A percentile compares a stretch with the other conserved stretches of the same genome.
phyloP scores from a whole-genome alignment of 2,113 vertebrate species.

The Lonchura striata region DNA sequence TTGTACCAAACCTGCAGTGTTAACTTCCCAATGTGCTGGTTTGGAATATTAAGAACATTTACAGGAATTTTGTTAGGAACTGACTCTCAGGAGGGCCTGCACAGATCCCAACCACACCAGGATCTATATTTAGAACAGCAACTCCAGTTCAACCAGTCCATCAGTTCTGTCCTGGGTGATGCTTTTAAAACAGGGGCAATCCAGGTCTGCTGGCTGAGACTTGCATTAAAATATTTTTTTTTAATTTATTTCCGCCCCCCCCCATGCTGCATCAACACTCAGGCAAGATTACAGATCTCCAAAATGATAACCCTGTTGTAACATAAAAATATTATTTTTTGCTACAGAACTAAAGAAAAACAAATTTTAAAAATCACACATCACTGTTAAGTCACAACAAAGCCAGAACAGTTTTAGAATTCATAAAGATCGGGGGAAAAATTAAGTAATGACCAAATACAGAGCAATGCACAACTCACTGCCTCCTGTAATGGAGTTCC shows the following conservation, averaged over 20 bases:
- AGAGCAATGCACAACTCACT: neutral
- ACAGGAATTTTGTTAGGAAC: neutral
- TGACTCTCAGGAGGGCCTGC: neutral
- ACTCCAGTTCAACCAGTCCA: neutral
- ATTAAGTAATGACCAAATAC: neutral
- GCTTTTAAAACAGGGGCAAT: neutral
- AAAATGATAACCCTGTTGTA: neutral
- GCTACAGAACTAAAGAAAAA: neutral
- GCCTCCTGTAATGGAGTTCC: neutral
- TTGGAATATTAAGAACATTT: neutral
- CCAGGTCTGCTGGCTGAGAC: neutral
- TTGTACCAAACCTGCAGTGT: neutral
- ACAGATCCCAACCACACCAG: neutral
- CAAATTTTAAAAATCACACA: fast-evolving
- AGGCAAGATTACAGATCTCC: neutral
- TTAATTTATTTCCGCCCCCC: neutral
- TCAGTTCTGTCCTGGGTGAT: neutral
- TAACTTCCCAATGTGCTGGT: neutral
- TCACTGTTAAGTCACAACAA: neutral
- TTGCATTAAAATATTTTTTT: neutral
- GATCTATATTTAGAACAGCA: neutral
- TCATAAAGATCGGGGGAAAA: neutral
- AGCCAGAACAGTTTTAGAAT: neutral
- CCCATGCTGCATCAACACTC: neutral
- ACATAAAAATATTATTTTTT: neutral